Evolutionary conservation across 2,888 invertebrate genomes (phyloP).

Genomic region (Athalia circularis): DNA sequence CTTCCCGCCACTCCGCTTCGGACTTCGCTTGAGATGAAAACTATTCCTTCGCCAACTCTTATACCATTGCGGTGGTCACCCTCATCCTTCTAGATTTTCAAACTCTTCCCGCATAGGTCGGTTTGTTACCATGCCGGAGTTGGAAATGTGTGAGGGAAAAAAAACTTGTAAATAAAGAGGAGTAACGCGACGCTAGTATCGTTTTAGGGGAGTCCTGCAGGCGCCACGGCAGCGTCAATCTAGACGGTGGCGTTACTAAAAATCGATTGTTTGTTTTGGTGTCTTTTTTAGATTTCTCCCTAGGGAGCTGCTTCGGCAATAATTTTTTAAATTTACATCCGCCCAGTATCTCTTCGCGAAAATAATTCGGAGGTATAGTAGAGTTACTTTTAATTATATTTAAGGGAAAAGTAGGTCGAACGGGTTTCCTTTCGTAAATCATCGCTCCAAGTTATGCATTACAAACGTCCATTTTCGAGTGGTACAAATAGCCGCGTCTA

Average conservation of each 20-base stretch:
- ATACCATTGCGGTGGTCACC: conserved; percentile 32
- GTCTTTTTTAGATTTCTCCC: conserved; percentile 8
- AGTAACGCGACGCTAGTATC: conserved; percentile 58
- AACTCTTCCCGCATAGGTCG: too few species aligned
- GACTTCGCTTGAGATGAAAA: conserved; percentile 32
- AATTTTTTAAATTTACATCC: conserved; percentile 10
- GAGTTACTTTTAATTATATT: too few species aligned
- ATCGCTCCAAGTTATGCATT: too few species aligned
- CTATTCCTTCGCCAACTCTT: conserved; percentile 19
- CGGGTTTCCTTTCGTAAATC: too few species aligned
- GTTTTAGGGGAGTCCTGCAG: conserved; percentile 55
- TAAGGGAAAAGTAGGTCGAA: too few species aligned
- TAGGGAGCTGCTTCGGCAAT: not conserved
- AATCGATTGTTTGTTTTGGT: conserved; percentile 59
- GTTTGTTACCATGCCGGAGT: not conserved
- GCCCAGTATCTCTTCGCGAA: not conserved
- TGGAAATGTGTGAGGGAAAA: conserved; percentile 46
- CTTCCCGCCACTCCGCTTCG: conserved; percentile 2
- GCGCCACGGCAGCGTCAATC: conserved; percentile 52
- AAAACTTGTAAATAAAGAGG: conserved; percentile 67
- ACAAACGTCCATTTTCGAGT: too few species aligned
- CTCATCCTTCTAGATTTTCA: conserved; percentile 10
- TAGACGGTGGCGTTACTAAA: conserved; percentile 57
- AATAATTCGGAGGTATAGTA: not conserved
- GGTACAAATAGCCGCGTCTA: not conserved